Evolutionary conservation across 2,797 vertebrate genomes (phyloP), one percentile per base, ranked within the genome.

Genomic region (Neopelma chrysocephalum): DNA sequence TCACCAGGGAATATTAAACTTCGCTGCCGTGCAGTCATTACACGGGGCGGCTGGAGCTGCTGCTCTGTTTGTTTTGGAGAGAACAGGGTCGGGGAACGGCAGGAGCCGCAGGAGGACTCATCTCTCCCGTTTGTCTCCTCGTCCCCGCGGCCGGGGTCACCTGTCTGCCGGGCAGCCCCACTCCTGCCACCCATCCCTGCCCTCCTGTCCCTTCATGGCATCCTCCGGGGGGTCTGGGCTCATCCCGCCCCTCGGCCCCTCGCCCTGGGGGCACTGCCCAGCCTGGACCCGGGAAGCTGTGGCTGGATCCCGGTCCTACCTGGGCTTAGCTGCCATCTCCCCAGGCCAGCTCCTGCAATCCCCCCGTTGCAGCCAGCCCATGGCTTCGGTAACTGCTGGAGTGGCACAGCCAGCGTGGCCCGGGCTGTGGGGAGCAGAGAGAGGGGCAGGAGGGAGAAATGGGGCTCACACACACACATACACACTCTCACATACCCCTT

Each of bases 321-420:
- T 18, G 2, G 43, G n/a, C 13, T 15, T 2, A 6, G 22, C 23
- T 17, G 50, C 51, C 71, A 0, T 2, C 29, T 36, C 75, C 62
- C 2, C 0, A 9, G 4, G 21, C 11, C 31, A 3, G 23, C 16
- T 85, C 48, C 62, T 4, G 53, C 60, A 2, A 0, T 11, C 9
- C 29, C 21, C 12, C 16, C 1, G 1, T 2, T 1, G n/a, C 84
- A 22, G 57, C 31, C 60, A 17, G 31, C 7, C 54, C 12, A 0
- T 0, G 85, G 26, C 18, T 22, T 47, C 0, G 11, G 56, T 40
- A 26, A 19, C 40, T 0, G 6, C 69, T 4, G 75, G n/a, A 21
- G 50, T 4, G 4, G 51, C 57, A 12, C 2, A 6, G 38, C 7
- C 31, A 6, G 32, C 3, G 12, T 0, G 34, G 19, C 7, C 31